A percentile compares a stretch with the other conserved stretches of the same genome.
phyloP scores from a whole-genome alignment of 2,113 vertebrate species.

The Sminthopsis crassicaudata region DNA sequence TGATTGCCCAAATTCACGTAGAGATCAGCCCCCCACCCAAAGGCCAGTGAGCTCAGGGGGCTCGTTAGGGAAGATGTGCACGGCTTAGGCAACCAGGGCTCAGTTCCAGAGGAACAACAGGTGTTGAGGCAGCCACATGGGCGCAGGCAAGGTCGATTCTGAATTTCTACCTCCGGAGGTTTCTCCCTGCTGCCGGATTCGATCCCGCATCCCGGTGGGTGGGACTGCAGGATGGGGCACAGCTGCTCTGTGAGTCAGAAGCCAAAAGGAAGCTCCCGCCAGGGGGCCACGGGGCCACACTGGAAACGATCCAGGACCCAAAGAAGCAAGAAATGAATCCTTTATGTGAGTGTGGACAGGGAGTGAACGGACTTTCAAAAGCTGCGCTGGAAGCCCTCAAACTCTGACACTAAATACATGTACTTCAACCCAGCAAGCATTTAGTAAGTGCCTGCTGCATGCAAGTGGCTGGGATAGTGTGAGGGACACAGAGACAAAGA shows the following conservation, averaged over 20 bases:
- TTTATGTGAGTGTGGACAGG: neutral
- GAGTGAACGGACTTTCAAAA: neutral
- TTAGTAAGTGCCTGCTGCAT: neutral
- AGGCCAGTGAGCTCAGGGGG: neutral
- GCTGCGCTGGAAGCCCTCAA: neutral
- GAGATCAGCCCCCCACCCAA: neutral
- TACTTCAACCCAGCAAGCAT: neutral
- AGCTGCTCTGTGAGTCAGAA: neutral
- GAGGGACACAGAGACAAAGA: neutral
- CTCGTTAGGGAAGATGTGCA: neutral
- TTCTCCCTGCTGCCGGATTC: neutral
- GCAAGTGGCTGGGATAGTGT: accelerated
- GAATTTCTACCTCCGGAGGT: neutral
- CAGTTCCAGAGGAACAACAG: neutral
- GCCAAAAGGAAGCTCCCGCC: neutral
- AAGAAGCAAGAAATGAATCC: neutral
- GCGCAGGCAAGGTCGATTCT: neutral
- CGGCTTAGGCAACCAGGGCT: neutral
- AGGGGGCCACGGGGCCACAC: neutral
- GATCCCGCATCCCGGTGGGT: neutral
- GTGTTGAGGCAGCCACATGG: neutral
- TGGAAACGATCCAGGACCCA: neutral
- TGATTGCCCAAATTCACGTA: neutral
- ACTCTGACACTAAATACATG: neutral
- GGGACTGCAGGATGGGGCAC: neutral